A percentile compares a stretch with the other conserved stretches of the same genome.
phyloP scores from a whole-genome alignment of 2,888 invertebrate genomes.

The Apamea crenata region DNA sequence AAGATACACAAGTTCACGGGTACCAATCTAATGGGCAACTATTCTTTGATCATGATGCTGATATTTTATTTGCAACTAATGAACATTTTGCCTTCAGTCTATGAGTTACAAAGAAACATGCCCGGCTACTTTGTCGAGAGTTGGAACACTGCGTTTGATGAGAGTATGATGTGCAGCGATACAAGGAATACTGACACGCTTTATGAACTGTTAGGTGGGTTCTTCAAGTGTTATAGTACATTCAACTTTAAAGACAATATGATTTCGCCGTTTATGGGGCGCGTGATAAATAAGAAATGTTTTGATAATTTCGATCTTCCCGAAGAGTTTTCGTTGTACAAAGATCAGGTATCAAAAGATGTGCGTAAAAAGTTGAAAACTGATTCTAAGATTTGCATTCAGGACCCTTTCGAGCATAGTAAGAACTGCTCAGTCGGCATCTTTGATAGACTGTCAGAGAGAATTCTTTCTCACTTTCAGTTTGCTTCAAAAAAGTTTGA shows the following conservation, averaged over 20 bases:
- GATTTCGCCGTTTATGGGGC: conserved; percentile 91
- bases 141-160: conserved; percentile 91
- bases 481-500: conserved; percentile 69
- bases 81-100: conserved; percentile 90
- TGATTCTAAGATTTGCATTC: conserved; percentile 87
- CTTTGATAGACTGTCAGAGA: conserved; percentile 62
- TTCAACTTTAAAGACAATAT: conserved; percentile 90
- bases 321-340: conserved; percentile 82
- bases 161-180: conserved; percentile 59
- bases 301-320: conserved; percentile 77
- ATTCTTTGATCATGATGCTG: conserved; percentile 92
- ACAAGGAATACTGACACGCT: conserved; percentile 76
- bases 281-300: conserved; percentile 77
- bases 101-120: conserved; percentile 81
- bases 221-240: conserved; percentile 91
- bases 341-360: conserved; percentile 69
- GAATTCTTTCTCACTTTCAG: conserved; percentile 65
- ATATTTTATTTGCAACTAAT: conserved; percentile 93
- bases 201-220: conserved; percentile 90
- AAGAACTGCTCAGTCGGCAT: conserved; percentile 85
- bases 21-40: conserved; percentile 91
- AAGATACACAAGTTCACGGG: conserved; percentile 91
- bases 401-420: conserved; percentile 91
- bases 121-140: conserved; percentile 79
- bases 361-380: conserved; percentile 73